Percentiles rank a stretch among this genome's conserved stretches.
phyloP scores from a whole-genome alignment of 2,888 invertebrate genomes.

The Serripes groenlandicus region DNA sequence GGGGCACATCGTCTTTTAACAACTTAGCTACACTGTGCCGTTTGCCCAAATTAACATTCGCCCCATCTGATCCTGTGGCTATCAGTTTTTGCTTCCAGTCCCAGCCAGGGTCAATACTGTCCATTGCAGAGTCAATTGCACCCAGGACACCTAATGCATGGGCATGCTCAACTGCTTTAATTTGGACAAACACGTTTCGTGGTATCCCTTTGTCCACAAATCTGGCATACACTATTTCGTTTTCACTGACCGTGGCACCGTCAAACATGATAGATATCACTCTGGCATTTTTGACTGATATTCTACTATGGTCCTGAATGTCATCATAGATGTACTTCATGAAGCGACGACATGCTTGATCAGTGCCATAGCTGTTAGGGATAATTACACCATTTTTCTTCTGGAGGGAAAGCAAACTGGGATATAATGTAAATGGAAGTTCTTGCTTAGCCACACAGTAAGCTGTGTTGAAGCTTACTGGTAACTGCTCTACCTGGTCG shows the following conservation, averaged over 20 bases:
- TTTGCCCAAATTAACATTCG: conserved; percentile 54
- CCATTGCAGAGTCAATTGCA: conserved; percentile 44
- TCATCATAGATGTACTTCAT: conserved; percentile 46
- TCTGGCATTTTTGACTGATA: conserved; percentile 24
- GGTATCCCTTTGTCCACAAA: conserved; percentile 33
- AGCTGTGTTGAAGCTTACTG: too few species aligned
- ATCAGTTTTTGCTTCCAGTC: conserved; percentile 51
- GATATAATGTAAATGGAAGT: conserved; percentile 47
- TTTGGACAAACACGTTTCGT: conserved; percentile 41
- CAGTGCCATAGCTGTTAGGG: conserved; percentile 32
- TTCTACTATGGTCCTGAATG: conserved; percentile 28
- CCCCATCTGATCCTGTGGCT: conserved; percentile 57
- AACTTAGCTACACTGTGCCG: conserved; percentile 47
- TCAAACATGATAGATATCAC: conserved; percentile 57
- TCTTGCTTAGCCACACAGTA: conserved; percentile 45
- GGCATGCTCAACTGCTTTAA: conserved; percentile 47
- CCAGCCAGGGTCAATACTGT: conserved; percentile 28
- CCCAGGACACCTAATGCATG: conserved; percentile 49
- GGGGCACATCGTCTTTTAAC: conserved; percentile 41
- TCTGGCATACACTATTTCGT: conserved; percentile 59
- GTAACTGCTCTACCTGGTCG: too few species aligned
- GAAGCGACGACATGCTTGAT: conserved; percentile 54
- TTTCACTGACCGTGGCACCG: conserved; percentile 52
- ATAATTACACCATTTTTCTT: conserved; percentile 39
- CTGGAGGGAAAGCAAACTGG: conserved; percentile 29